Evolutionary conservation across 2,888 invertebrate genomes (phyloP), one percentile per base, ranked within the genome.

Genomic region (Drosophila buzzatii): DNA sequence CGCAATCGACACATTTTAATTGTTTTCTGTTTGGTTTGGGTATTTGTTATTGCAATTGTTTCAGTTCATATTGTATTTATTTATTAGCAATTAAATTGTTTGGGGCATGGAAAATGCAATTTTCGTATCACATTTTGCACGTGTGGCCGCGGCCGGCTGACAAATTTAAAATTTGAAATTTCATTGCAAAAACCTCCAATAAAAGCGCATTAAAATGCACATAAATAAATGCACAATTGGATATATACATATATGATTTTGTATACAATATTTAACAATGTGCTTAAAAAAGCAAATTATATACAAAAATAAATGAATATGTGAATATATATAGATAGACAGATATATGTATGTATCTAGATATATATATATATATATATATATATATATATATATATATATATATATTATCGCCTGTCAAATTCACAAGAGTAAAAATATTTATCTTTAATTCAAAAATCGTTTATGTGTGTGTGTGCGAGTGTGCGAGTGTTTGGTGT

Each of bases 131-230:
- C 31, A 60, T 62, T 69, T 73, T 70, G 60, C 86, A 72, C 70
- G 76, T 76, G 85, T 56, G 59, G 42, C 49, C 61, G 85, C 56
- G 59, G 45, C 49, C 61, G 10, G 51, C 59, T 67, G 74, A 79
- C 72, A 81, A 78, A 76, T 77, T 77, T 66, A 49, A 51, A 63
- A 68, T 53, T 62, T 42, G 1, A 20, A 68, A 35, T 66, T 67
- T 27, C 6, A 47, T 56, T 42, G 57, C 45, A 39, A 63, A n/a
- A 27, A 8, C 51, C 31, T 52, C 31, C 44, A 44, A 55, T 33
- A 59, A 62, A 81, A 72, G 56, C 73, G 58, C 72, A 87, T 79
- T 63, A 66, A 79, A 67, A 53, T 64, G 66, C 57, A 18, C 77
- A 74, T 74, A 61, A 73, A 78, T 78, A 73, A 78, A 60, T 35